Conservation (phyloP, 2,113 vertebrate species). For the Clinocottus analis region DNA sequence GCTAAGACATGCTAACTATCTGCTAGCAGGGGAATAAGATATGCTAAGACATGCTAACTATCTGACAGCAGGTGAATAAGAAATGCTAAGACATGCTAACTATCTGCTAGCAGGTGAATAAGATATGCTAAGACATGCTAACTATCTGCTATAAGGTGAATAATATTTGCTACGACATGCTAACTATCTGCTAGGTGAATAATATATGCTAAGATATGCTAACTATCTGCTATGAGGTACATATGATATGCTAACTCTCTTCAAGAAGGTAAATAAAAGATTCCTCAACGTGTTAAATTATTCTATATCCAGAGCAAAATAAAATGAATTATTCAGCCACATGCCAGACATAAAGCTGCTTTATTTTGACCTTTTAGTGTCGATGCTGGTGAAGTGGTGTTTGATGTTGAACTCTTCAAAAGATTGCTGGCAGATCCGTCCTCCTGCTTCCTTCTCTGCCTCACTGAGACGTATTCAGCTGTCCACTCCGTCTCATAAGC, state of each 20-base stretch:
- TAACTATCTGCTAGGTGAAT: too few relatives aligned
- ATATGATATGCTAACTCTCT: not conserved
- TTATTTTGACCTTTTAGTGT: slow-evolving; percentile 15
- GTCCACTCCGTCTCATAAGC: not conserved
- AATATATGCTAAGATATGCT: too few relatives aligned
- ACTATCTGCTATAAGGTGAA: too few relatives aligned
- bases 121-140: too few relatives aligned
- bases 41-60: too few relatives aligned
- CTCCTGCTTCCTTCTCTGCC: slow-evolving; percentile 20
- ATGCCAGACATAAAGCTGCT: slow-evolving; percentile 13
- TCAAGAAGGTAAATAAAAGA: not conserved
- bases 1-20: too few relatives aligned
- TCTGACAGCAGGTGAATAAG: too few relatives aligned
- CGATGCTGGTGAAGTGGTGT: slow-evolving; percentile 8
- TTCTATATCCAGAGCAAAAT: not conserved
- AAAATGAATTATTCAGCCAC: not conserved
- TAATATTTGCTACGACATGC: too few relatives aligned
- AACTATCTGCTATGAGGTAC: too few relatives aligned
- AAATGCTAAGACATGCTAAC: too few relatives aligned
- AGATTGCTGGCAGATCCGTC: slow-evolving; percentile 27
- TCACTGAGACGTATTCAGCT: slow-evolving; percentile 27
- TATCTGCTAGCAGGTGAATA: too few relatives aligned
- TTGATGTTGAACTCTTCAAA: slow-evolving; percentile 16
- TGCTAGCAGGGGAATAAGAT: too few relatives aligned
- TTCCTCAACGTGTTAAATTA: not conserved